Conservation (phyloP, 2,888 invertebrate genomes). For the Gortyna flavago region DNA sequence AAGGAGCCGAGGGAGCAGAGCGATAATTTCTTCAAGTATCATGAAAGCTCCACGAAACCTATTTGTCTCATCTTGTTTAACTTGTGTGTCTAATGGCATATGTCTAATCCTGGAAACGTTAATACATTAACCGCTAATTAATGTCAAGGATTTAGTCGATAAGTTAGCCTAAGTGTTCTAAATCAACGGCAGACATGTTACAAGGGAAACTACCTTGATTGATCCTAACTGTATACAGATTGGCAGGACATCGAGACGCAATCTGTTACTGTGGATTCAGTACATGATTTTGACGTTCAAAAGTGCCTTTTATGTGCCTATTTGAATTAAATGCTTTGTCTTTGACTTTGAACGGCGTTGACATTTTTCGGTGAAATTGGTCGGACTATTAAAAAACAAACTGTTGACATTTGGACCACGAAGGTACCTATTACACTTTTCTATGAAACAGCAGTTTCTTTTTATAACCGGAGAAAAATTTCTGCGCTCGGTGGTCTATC, state of each 20-base stretch:
- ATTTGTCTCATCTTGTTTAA: not conserved
- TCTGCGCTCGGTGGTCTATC: no score
- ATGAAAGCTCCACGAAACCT: not conserved
- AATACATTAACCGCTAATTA: constrained; percentile 11
- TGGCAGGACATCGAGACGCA: not conserved
- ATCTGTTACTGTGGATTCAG: not conserved
- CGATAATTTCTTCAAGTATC: not conserved
- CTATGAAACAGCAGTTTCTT: no score
- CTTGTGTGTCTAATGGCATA: not conserved
- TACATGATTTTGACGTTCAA: not conserved
- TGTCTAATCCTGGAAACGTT: not conserved
- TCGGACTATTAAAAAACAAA: no score
- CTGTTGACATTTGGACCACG: no score
- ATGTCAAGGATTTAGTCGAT: constrained; percentile 14
- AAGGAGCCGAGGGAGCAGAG: not conserved
- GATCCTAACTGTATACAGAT: not conserved
- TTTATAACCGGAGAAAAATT: no score
- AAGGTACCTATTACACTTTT: no score
- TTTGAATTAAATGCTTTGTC: no score
- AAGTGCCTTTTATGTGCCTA: no score
- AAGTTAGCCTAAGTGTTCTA: not conserved
- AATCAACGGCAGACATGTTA: constrained; percentile 21
- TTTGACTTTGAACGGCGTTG: no score
- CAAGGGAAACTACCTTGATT: constrained; percentile 18
- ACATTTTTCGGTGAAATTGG: no score